Evolutionary conservation across 2,113 vertebrate genomes (phyloP), one percentile per base, ranked within the genome.

Genomic region (Notothenia coriiceps): DNA sequence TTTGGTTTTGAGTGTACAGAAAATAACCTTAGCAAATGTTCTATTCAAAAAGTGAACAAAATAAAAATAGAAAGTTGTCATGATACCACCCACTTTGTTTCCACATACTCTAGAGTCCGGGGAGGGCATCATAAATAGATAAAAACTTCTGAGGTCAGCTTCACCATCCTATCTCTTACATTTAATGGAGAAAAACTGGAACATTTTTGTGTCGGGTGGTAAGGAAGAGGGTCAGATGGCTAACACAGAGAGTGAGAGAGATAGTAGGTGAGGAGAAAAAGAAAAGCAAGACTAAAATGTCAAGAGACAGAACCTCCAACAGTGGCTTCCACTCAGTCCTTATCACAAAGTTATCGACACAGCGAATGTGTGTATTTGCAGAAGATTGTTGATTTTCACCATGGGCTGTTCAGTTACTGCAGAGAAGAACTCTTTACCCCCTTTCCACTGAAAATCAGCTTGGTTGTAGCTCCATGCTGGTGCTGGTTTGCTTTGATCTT

Each of bases 201-300:
- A 73, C 33, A 9, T 50, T 60, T 40, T 22, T 63, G 4, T 43
- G 4, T 51, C 20, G 22, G 43, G 6, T 10, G 35, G 35, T 7
- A 40, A 40, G 35, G 56, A 67, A 40, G 49, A 73, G 33, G 47
- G 54, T 70, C 69, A 61, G 63, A 78, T 43, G 65, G 57, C 59
- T 25, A 49, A 33, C 13, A 15, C 22, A 8, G 56, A 17, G 29
- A 67, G 61, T 63, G 61, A 72, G 18, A 66, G 22, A 29, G 9
- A 6, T 22, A 33, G 65, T 11, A 22, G 25, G 55, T 74, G 33
- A 65, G 18, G 11, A 59, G 40, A 25, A 35, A 55, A 22, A 61
- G 9, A 6, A 52, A 7, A 3, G 22, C 3, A 25, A 69, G 13
- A 68, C 29, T 40, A 40, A 40, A 33, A 52, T 46, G 20, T 17